A percentile compares a stretch with the other conserved stretches of the same genome.
Conservation (phyloP, 2,113 vertebrate genomes). For the Cathartes aura region DNA sequence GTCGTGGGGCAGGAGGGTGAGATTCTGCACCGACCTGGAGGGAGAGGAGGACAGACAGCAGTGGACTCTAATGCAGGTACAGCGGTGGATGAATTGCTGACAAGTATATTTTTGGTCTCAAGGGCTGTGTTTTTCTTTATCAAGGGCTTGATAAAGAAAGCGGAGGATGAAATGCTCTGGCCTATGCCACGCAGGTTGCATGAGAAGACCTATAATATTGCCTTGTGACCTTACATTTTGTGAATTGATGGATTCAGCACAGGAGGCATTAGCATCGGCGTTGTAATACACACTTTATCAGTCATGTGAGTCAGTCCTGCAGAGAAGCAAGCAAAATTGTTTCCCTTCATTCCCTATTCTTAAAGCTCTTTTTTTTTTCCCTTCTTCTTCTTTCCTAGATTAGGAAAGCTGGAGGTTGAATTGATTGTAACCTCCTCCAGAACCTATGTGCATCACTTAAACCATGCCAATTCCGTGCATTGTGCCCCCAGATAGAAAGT, state of each 20-base stretch:
- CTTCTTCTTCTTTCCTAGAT: not conserved
- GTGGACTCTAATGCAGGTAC: rapidly evolving
- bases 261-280: not conserved
- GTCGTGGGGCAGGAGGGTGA: too few relatives aligned
- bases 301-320: not conserved
- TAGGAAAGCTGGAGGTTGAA: not conserved
- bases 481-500: not conserved
- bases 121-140: not conserved
- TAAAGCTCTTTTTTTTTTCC: not conserved
- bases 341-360: not conserved
- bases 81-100: not conserved
- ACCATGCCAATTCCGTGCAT: rapidly evolving
- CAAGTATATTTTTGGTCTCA: not conserved
- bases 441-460: rapidly evolving
- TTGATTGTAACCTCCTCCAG: not conserved
- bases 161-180: not conserved
- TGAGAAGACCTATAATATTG: too few relatives aligned
- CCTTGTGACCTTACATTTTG: not conserved
- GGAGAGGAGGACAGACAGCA: not conserved
- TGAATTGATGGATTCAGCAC: not conserved
- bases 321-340: not conserved
- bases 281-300: rapidly evolving
- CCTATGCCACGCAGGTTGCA: rapidly evolving
- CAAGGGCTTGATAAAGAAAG: not conserved
- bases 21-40: rapidly evolving